phyloP scores from a whole-genome alignment of 2,888 invertebrate species.

The Trichogramma dendrolimi region DNA sequence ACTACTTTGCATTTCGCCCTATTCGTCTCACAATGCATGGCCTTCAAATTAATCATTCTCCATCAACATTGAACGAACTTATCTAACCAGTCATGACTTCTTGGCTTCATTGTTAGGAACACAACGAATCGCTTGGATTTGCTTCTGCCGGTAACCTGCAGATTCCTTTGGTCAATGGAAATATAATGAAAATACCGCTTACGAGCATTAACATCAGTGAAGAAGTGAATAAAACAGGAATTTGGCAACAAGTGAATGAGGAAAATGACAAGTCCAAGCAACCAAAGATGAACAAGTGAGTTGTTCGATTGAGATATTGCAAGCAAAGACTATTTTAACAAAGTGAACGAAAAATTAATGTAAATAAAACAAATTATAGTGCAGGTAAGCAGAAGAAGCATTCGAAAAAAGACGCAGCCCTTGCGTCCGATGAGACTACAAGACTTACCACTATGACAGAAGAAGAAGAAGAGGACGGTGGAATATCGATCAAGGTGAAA shows the following conservation, averaged over 20 bases:
- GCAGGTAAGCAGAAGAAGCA: conserved; percentile 67
- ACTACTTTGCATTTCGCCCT: conserved; percentile 28
- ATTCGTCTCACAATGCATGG: conserved; percentile 34
- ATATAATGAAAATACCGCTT: conserved; percentile 83
- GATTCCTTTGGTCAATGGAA: conserved; percentile 82
- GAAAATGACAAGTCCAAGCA: conserved; percentile 57
- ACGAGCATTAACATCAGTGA: conserved; percentile 86
- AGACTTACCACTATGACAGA: conserved; percentile 83
- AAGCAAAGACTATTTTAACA: background rate
- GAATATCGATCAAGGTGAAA: conserved; percentile 60
- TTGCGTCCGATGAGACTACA: conserved; percentile 56
- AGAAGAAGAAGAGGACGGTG: conserved; percentile 70
- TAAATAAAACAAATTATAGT: conserved; percentile 35
- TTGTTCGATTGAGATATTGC: conserved; percentile 6
- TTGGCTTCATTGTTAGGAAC: conserved; percentile 40
- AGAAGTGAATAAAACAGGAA: conserved; percentile 87
- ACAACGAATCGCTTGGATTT: conserved; percentile 44
- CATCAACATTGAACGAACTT: conserved; percentile 2
- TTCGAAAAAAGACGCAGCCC: conserved; percentile 63
- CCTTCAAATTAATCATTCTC: conserved; percentile 23
- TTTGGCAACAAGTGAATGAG: conserved; percentile 89
- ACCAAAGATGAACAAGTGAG: conserved; percentile 44
- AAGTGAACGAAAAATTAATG: background rate
- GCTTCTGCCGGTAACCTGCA: conserved; percentile 66
- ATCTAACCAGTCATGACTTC: conserved; percentile 20